Evolutionary conservation across 2,113 vertebrate genomes (phyloP).

Genomic region (Cryptoleucopteryx plumbea): DNA sequence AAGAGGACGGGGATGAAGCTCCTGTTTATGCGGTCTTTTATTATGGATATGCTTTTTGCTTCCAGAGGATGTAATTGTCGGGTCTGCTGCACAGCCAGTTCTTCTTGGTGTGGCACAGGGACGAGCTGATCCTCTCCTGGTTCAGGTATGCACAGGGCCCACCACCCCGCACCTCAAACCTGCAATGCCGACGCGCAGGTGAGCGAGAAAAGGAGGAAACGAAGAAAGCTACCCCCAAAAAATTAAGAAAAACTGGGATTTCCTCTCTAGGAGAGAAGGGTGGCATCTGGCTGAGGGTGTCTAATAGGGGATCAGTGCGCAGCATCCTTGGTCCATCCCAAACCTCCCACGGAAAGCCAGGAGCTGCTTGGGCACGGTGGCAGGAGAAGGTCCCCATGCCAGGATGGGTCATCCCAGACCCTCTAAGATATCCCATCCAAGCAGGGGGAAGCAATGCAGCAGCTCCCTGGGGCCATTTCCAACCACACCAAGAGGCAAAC

Average conservation of each 20-base stretch:
- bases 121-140: not conserved
- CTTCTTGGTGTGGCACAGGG: not conserved
- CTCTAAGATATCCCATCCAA: not conserved
- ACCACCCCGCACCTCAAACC: not conserved
- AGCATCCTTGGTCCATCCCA: not conserved
- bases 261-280: not conserved
- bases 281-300: not conserved
- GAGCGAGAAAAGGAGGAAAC: no score
- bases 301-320: not conserved
- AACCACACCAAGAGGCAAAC: not conserved
- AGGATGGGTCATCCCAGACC: not conserved
- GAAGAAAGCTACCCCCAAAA: not conserved
- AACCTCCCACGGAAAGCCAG: not conserved
- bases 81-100: not conserved
- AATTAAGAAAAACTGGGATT: not conserved
- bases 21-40: no score
- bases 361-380: no score
- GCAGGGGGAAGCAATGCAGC: no score
- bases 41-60: accelerated
- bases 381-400: not conserved
- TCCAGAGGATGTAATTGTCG: not conserved
- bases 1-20: accelerated
- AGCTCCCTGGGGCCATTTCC: not conserved
- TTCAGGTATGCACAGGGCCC: not conserved
- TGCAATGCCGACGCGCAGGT: not conserved